Evolutionary conservation across 2,888 invertebrate genomes (phyloP).

Genomic region (Dryocosmus kuriphilus): DNA sequence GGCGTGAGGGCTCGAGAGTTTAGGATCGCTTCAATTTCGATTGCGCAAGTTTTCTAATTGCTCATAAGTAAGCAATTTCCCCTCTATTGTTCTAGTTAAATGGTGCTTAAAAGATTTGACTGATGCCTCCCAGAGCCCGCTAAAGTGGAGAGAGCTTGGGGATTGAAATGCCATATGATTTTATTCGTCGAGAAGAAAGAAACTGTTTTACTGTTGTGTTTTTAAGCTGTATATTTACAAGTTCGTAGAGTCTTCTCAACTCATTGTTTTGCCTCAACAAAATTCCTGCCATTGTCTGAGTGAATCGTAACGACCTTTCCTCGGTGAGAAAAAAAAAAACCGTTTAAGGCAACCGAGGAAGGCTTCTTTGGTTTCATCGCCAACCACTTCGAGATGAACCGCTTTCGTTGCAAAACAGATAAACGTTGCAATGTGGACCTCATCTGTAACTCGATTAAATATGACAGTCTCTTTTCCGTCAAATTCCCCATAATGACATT

Average conservation of each 20-base stretch:
- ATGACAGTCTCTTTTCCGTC: slow-evolving; percentile 46
- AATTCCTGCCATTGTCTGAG: slow-evolving; percentile 67
- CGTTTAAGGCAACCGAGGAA: no score
- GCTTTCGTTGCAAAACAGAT: slow-evolving; percentile 67
- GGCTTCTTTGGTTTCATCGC: slow-evolving; percentile 60
- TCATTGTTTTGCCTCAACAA: slow-evolving; percentile 59
- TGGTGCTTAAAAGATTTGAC: no score
- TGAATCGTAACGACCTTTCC: slow-evolving; percentile 59
- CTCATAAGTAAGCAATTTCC: no score
- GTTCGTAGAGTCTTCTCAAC: neutral
- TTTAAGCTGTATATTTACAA: neutral
- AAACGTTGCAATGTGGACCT: slow-evolving; percentile 55
- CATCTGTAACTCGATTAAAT: slow-evolving; percentile 43
- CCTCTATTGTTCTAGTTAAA: no score
- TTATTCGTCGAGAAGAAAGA: no score
- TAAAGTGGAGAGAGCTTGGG: no score
- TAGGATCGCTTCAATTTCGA: no score
- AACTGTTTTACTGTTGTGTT: no score
- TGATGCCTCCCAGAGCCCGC: no score
- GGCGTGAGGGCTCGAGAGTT: no score
- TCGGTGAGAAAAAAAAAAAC: slow-evolving; percentile 66
- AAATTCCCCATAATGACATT: neutral
- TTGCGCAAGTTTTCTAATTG: no score
- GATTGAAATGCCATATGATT: no score
- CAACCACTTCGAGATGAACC: slow-evolving; percentile 65